Base-by-base conservation (phyloP, 2,888 invertebrate species). In the Pyralis farinalis region DNA sequence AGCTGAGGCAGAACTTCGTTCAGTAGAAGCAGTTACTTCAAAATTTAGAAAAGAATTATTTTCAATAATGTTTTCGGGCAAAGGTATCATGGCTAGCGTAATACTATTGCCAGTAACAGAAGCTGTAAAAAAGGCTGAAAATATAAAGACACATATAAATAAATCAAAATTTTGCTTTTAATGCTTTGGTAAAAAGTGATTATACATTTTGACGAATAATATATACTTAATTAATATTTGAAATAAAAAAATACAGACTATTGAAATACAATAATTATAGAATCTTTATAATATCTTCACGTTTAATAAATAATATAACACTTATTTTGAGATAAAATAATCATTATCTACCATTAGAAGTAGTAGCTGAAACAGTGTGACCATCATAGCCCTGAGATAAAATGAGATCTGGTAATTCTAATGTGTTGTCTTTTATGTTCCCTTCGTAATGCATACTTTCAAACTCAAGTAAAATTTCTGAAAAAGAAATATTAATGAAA, bases 101-200 rank as follows among this genome's bases (percentile, higher is more conserved):
- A 44, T 12, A 10, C 7, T 27, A 16, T 42, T 39, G 8, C 32
- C 11, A 21, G 22, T 9, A 11, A 41, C 29, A 6, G 32, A 7
- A 1, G 37, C 16, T 9, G 36, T 22, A 34, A 45, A 42, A 16
- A 34, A 12, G 8, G 44, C 47, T 47, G 39, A 34, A 47, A 47
- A 28, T 25, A 31, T 8, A 30, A 30, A 22, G 11, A 22, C 11
- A 9, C n/a, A n/a, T n/a, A n/a, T n/a, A n/a, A n/a, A n/a, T n/a
- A n/a, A n/a, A n/a, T n/a, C n/a, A n/a, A n/a, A n/a, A n/a, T n/a
- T n/a, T n/a, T n/a, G n/a, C n/a, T n/a, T n/a, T n/a, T n/a, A n/a
- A n/a, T n/a, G n/a, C n/a, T n/a, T n/a, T n/a, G n/a, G n/a, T n/a
- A n/a, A n/a, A n/a, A n/a, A n/a, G n/a, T n/a, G n/a, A n/a, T n/a